Conservation (phyloP, 1,140 invertebrate genomes). For the Macrotrachela quadricornifera region DNA sequence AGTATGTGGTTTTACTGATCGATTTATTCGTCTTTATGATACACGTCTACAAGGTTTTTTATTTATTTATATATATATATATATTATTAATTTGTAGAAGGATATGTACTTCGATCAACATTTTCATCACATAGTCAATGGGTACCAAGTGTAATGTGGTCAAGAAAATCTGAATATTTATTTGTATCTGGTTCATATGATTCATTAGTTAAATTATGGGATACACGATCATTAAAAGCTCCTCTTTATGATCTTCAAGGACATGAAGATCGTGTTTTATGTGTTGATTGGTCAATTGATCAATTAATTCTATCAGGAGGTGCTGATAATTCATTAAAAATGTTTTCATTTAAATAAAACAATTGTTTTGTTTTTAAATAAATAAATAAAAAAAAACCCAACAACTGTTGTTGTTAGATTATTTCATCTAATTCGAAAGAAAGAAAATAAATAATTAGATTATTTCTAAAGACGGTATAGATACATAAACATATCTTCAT, state of each 20-base stretch:
- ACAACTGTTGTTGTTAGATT: too few relatives aligned
- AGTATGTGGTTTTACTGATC: slow-evolving; percentile 1
- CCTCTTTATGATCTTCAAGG: slow-evolving; percentile 75
- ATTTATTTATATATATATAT: too few relatives aligned
- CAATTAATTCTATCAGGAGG: slow-evolving; percentile 68
- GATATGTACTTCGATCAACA: too few relatives aligned
- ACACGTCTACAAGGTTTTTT: slow-evolving; percentile 3
- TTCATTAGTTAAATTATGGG: slow-evolving; percentile 75
- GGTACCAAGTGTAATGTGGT: slow-evolving; percentile 75
- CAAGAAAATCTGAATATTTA: slow-evolving; percentile 51
- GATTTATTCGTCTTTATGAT: slow-evolving; percentile 2
- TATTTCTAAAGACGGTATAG: too few relatives aligned
- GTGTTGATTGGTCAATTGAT: slow-evolving; percentile 74
- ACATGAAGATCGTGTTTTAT: slow-evolving; percentile 77
- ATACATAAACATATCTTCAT: too few relatives aligned
- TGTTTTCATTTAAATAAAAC: slow-evolving; percentile 40
- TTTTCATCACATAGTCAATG: slow-evolving; percentile 57
- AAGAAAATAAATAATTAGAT: too few relatives aligned
- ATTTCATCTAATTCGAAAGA: too few relatives aligned
- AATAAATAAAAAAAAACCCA: too few relatives aligned
- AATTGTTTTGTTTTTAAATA: too few relatives aligned
- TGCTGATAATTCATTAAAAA: slow-evolving; percentile 71
- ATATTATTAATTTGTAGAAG: too few relatives aligned
- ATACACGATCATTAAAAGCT: slow-evolving; percentile 50
- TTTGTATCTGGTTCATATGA: slow-evolving; percentile 87